Evolutionary conservation across 2,888 invertebrate species (phyloP), one percentile per base, ranked within the genome.

Genomic region (Bellardia bayeri): DNA sequence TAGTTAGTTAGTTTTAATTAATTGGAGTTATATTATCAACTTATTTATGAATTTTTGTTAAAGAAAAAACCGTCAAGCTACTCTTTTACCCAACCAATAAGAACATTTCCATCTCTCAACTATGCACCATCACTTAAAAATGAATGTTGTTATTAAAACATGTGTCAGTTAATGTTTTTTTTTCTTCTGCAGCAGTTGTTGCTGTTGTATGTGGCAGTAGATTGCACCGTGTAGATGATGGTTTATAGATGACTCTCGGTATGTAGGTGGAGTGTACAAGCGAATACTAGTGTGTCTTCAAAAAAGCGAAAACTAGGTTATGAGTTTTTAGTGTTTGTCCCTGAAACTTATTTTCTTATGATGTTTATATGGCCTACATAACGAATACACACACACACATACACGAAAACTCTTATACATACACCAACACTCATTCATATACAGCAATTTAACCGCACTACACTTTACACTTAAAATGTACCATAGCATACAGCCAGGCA

Each of bases 351-450:
- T 87, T 75, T 78, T 82, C 66, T 69, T 82, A 61, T 63, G 76
- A 80, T 84, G 82, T 80, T 56, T 71, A 76, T 80, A 66, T 85
- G 87, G 82, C 85, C 85, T 85, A 88, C 87, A 85, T 85, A 63
- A 74, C 75, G 71, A 64, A 74, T n/a, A n/a, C 79, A 86, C 23
- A 23, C 71, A 56, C 51, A 54, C 45, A 76, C 42, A 6, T n/a
- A 61, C 45, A 40, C 54, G 37, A 9, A 37, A 7, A 64, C 30
- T 8, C 71, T 63, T 42, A 54, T 54, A 76, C 42, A 6, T n/a
- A 61, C 45, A 40, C 54, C 37, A 9, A 37, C 13, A 64, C 30
- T 8, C 13, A 14, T 51, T 16, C 33, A 66, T 54, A n/a, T 6
- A 74, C 63, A 5, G 33, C 30, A 72, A 64, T 63, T 81, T 51